A percentile compares a stretch with the other conserved stretches of the same genome.
Evolutionary conservation across 2,113 vertebrate species (phyloP).

Genomic region (Rhizomys pruinosus): DNA sequence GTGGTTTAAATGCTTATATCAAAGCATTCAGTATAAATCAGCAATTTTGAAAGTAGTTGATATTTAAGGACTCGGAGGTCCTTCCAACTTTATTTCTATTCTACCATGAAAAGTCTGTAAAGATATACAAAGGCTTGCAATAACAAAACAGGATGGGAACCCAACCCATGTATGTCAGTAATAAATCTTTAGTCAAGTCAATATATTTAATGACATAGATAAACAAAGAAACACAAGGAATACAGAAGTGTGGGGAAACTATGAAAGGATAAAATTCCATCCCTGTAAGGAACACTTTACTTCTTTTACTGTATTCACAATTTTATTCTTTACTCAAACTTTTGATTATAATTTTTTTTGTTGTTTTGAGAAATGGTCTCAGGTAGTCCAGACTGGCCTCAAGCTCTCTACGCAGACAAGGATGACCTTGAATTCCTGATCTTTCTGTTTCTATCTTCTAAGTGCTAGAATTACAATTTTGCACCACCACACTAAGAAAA

Average conservation of each 20-base stretch:
- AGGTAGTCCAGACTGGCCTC: not conserved
- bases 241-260: not conserved
- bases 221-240: not conserved
- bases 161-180: not conserved
- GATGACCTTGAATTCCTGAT: not conserved
- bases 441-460: not conserved
- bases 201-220: not conserved
- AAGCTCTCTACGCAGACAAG: not conserved
- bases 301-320: not conserved
- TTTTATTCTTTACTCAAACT: not conserved
- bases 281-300: not conserved
- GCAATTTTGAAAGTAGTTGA: not conserved
- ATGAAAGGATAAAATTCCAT: not conserved
- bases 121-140: not conserved
- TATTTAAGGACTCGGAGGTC: not conserved
- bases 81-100: not conserved
- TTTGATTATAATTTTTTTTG: not conserved
- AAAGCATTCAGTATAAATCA: not conserved
- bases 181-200: not conserved
- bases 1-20: not conserved
- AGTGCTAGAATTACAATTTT: not conserved
- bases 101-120: not conserved
- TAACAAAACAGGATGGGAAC: not conserved
- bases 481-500: not conserved
- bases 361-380: not conserved